Percentiles rank a stretch among this genome's conserved stretches.
Evolutionary conservation across 2,113 vertebrate genomes (phyloP).

Genomic region (Ammodytes dubius): DNA sequence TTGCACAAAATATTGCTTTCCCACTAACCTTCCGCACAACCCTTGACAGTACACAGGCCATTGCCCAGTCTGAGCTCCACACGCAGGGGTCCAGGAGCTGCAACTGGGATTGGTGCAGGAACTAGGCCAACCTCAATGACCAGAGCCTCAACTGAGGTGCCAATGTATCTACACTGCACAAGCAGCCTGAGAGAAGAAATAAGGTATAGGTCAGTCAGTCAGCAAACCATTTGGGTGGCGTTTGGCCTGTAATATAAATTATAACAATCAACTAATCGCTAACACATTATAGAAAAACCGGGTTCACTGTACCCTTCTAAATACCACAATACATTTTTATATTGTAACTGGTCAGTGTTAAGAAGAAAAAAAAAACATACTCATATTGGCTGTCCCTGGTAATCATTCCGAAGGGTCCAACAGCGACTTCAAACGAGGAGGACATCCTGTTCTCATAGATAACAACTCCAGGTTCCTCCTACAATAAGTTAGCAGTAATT

Average conservation of each 20-base stretch:
- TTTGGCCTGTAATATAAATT: not conserved
- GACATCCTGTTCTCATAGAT: constrained; percentile 80
- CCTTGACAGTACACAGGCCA: constrained; percentile 65
- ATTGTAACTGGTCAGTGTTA: not conserved
- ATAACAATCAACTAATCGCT: not conserved
- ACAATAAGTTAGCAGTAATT: constrained; percentile 18
- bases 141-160: constrained; percentile 57
- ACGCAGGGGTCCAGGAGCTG: constrained; percentile 66
- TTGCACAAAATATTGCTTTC: not conserved
- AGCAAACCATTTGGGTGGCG: not conserved
- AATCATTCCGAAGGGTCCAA: constrained; percentile 69
- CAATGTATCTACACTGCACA: constrained; percentile 79
- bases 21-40: constrained; percentile 72
- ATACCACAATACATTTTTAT: not conserved
- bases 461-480: constrained; percentile 70
- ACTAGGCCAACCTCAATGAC: constrained; percentile 47
- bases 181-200: constrained; percentile 48
- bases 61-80: constrained; percentile 79
- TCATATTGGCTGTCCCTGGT: constrained; percentile 78
- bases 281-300: not conserved
- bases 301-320: not conserved
- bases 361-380: constrained; percentile 56
- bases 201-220: not conserved
- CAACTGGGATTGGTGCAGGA: constrained; percentile 58
- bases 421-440: constrained; percentile 64